Base-by-base conservation (phyloP, 2,888 invertebrate species). In the Microplitis manilae region DNA sequence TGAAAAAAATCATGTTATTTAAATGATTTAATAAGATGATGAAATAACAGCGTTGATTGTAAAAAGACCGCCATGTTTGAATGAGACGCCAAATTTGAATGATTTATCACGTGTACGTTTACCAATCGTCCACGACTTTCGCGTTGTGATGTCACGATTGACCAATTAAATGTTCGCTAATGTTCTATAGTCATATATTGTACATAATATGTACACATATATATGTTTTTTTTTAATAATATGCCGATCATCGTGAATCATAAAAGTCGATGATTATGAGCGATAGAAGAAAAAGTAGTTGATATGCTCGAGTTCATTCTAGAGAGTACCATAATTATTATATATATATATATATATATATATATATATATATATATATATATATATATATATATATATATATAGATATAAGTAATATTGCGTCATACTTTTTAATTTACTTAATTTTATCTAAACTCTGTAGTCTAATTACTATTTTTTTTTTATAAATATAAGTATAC, bases 41-140 rank as follows among this genome's bases (percentile, higher is more conserved):
- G 30, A 20, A 20, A 41, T 50, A 40, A 70, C 39, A 17, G 38
- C 40, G 39, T 15, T 38, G 30, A 61, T 40, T 40, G 50, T 41
- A 1, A 50, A 39, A 39, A 13, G 68, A 77, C 64, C 81, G 83
- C 84, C 86, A 85, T 85, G 73, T 82, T 81, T 80, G 80, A 79
- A 84, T 86, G 86, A 86, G 70, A 83, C 70, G 85, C 82, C 30
- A 67, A 76, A 82, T 84, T 86, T 79, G 82, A 82, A 74, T 70
- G 70, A n/a, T 71, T 62, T 39, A 30, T 74, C 83, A 84, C 80
- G 76, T 81, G 79, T 61, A 61, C 62, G 62, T 68, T 38, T 60
- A 30, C 17, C 39, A 39, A 72, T 62, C 62, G 73, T 17, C 50
- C 65, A 73, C 64, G 50, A 65, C 9, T 17, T 9, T 70, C 6